Evolutionary conservation across 2,888 invertebrate species (phyloP).

Genomic region (Trachelus iudaicus): DNA sequence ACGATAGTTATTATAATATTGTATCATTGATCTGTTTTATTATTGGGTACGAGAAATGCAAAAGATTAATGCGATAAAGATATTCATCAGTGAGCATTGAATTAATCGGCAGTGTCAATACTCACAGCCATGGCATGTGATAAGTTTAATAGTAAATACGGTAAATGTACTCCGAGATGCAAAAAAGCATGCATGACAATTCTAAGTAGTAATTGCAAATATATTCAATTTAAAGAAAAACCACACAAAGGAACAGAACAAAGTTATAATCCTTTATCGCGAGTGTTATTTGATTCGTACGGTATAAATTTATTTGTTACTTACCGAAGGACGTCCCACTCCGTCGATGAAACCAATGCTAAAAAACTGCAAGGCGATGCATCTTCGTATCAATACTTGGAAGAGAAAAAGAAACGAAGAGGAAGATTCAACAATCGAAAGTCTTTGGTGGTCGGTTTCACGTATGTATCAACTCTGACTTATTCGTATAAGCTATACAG

Average conservation of each 20-base stretch:
- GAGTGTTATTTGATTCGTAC: background rate
- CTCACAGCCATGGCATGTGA: background rate
- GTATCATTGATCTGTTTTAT: background rate
- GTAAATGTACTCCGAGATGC: background rate
- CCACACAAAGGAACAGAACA: background rate
- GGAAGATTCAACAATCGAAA: background rate
- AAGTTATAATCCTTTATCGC: background rate
- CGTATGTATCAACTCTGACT: background rate
- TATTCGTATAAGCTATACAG: background rate
- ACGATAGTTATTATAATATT: background rate
- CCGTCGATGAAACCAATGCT: conserved; percentile 49
- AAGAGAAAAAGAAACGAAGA: background rate
- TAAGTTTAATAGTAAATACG: background rate
- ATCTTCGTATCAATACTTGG: conserved; percentile 32
- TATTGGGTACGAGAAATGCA: background rate
- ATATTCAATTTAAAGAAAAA: background rate
- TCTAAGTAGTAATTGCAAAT: background rate
- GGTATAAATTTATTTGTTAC: conserved; percentile 25
- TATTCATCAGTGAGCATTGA: background rate
- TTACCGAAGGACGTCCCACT: conserved; percentile 50
- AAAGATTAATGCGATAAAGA: background rate
- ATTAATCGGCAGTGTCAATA: background rate
- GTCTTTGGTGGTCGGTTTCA: background rate
- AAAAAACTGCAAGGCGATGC: conserved; percentile 57
- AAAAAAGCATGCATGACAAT: background rate